Conservation (phyloP, 2,797 vertebrate species). For the Mallotus villosus region DNA sequence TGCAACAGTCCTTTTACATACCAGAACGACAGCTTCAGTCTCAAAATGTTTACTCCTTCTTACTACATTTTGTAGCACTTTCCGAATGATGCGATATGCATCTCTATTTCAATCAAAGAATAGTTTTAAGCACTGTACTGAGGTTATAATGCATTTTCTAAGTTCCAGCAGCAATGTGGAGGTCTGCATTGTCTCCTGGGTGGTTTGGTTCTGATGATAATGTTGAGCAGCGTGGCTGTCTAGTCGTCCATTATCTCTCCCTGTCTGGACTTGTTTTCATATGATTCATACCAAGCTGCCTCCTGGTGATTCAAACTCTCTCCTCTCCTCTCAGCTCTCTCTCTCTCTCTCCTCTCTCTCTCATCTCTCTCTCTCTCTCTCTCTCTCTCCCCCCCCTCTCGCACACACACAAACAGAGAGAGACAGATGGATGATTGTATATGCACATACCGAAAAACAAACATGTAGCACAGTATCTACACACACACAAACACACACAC, state of each 20-base stretch:
- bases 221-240: constrained; percentile 13
- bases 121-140: neutral
- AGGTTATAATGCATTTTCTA: neutral
- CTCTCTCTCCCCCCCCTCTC: neutral
- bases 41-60: no score
- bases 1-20: no score
- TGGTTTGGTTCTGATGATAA: neutral
- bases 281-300: constrained; percentile 59
- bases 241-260: constrained; percentile 38
- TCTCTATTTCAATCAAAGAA: no score
- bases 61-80: no score
- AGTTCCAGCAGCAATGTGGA: neutral
- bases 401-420: neutral
- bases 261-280: constrained; percentile 49
- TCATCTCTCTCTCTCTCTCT: no score
- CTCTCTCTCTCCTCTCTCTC: no score
- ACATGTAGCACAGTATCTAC: neutral
- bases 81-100: no score
- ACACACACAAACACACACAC: constrained; percentile 1
- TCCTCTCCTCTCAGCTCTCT: neutral
- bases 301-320: constrained; percentile 3
- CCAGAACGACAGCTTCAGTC: no score
- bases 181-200: neutral
- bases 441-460: neutral
- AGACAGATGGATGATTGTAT: no score